Conservation (phyloP, 2,797 vertebrate species). For the Cirrhinus mrigala region DNA sequence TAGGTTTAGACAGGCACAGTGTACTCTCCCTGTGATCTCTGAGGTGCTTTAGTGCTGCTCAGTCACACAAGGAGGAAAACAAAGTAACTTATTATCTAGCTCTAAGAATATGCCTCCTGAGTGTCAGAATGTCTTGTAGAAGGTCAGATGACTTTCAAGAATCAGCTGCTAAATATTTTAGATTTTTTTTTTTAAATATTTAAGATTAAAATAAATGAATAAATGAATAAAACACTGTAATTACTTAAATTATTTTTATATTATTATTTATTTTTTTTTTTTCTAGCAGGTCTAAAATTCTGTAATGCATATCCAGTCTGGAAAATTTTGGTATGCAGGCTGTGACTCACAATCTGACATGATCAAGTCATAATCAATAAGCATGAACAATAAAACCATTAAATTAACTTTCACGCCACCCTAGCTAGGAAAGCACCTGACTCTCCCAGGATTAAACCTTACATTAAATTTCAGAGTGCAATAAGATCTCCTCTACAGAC, state of each 20-base stretch:
- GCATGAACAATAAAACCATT: constrained; percentile 22
- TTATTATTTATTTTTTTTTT: too few species aligned
- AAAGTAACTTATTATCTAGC: constrained; percentile 79
- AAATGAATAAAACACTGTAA: background rate
- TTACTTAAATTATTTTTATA: background rate
- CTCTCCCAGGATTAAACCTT: constrained; percentile 46
- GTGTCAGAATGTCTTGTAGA: background rate
- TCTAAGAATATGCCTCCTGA: constrained; percentile 67
- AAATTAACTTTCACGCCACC: background rate
- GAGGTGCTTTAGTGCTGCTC: constrained; percentile 60
- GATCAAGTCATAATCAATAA: constrained; percentile 8
- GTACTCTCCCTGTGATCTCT: constrained; percentile 68
- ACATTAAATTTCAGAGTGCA: constrained; percentile 40
- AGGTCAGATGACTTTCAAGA: constrained; percentile 30
- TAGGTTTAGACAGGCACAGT: constrained; percentile 49
- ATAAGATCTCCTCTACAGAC: constrained; percentile 46
- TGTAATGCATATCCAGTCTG: background rate
- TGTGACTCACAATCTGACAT: background rate
- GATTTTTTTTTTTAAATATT: background rate
- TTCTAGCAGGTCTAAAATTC: too few species aligned
- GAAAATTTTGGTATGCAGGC: background rate
- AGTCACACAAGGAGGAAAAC: constrained; percentile 66
- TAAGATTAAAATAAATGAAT: background rate
- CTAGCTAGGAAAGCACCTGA: constrained; percentile 32
- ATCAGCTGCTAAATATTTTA: background rate